These are phyloP conservation scores for Eilema depressum DNA, from an alignment of 2,888 invertebrate species.

Conservation along the genomic window DNA sequence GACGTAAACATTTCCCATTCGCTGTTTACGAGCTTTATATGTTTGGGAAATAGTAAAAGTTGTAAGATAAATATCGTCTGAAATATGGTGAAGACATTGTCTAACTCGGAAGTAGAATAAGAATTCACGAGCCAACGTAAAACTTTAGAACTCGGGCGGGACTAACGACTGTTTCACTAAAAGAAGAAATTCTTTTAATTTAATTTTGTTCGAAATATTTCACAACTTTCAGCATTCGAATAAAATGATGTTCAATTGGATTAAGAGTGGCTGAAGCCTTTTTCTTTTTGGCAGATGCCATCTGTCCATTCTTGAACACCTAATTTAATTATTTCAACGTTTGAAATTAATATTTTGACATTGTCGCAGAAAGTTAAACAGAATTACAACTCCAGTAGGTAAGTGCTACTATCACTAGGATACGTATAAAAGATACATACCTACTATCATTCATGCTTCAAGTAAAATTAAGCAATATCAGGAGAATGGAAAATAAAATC, in stretches of 20 bases:
- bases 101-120: conserved; percentile 55
- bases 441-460: background rate
- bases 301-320: background rate
- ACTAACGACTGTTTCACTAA: conserved; percentile 66
- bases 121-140: conserved; percentile 56
- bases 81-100: conserved; percentile 67
- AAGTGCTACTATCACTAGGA: background rate
- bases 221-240: conserved; percentile 30
- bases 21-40: conserved; percentile 23
- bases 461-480: background rate
- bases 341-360: background rate
- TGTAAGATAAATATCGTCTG: conserved; percentile 62
- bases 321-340: background rate
- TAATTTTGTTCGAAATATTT: conserved; percentile 54
- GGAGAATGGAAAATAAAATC: background rate
- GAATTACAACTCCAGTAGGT: background rate
- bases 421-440: too few relatives aligned
- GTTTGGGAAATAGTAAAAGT: conserved; percentile 54
- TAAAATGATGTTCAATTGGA: conserved; percentile 21
- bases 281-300: background rate
- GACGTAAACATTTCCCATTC: conserved; percentile 46
- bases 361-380: background rate
- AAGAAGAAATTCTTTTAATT: conserved; percentile 61
- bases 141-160: conserved; percentile 62
- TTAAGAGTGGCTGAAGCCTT: background rate